Percentiles rank a stretch among this genome's conserved stretches.
phyloP scores from a whole-genome alignment of 2,888 invertebrate genomes.

The Machimus rusticus region DNA sequence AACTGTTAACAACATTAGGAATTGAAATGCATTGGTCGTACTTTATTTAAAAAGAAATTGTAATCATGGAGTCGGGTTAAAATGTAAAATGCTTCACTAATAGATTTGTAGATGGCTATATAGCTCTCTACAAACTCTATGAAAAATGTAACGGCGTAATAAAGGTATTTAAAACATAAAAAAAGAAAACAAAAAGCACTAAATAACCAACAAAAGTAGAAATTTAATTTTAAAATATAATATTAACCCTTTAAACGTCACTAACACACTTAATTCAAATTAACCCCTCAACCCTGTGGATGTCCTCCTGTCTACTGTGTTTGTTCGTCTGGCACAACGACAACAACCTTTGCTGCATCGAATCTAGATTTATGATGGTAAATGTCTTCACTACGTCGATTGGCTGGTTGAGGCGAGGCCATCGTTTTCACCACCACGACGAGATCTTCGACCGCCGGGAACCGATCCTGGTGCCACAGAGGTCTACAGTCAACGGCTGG shows the following conservation, averaged over 20 bases:
- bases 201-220: conserved; percentile 44
- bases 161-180: neutral
- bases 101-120: neutral
- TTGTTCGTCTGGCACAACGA: neutral
- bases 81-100: conserved; percentile 15
- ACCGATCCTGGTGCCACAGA: conserved; percentile 63
- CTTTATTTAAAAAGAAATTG: neutral
- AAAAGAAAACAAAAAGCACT: conserved; percentile 46
- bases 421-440: conserved; percentile 62
- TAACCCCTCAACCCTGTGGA: neutral
- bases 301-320: conserved; percentile 14
- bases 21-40: conserved; percentile 11
- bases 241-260: conserved; percentile 8
- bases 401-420: conserved; percentile 63
- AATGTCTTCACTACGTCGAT: conserved; percentile 63
- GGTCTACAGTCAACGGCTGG: conserved; percentile 62
- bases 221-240: conserved; percentile 14
- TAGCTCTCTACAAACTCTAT: neutral
- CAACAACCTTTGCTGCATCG: conserved; percentile 2
- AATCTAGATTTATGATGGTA: conserved; percentile 62
- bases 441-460: conserved; percentile 59
- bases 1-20: conserved; percentile 14
- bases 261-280: conserved; percentile 42
- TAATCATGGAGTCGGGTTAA: conserved; percentile 45
- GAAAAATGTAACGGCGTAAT: neutral